A percentile compares a stretch with the other conserved stretches of the same genome.
These are phyloP conservation scores for Cheilosia grossa DNA, from an alignment of 2,888 invertebrate species.

Conservation along the genomic window DNA sequence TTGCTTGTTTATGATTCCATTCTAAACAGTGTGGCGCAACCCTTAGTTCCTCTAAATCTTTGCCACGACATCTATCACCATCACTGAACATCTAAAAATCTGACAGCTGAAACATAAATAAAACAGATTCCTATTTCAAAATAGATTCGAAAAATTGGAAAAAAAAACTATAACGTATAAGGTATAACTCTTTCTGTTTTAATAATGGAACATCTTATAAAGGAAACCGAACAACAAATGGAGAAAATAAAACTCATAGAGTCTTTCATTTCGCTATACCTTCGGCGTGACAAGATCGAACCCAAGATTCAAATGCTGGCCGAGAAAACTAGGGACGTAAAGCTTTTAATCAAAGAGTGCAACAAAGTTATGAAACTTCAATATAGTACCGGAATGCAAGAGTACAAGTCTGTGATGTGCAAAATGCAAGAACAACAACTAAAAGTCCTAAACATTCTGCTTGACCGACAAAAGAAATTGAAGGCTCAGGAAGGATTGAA, in stretches of 20 bases:
- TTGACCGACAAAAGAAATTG: slow-evolving; percentile 10
- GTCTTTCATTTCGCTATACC: slow-evolving; percentile 76
- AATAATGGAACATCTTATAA: slow-evolving; percentile 45
- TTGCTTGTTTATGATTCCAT: too few species aligned
- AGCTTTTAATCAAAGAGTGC: slow-evolving; percentile 68
- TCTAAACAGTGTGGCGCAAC: neutral
- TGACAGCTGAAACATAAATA: slow-evolving; percentile 14
- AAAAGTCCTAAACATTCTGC: slow-evolving; percentile 56
- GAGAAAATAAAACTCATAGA: slow-evolving; percentile 75
- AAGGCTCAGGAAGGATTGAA: neutral
- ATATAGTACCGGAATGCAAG: slow-evolving; percentile 53
- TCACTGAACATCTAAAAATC: neutral
- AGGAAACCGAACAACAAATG: slow-evolving; percentile 21
- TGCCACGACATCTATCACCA: neutral
- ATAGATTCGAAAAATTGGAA: neutral
- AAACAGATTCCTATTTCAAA: slow-evolving; percentile 25
- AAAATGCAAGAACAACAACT: slow-evolving; percentile 76
- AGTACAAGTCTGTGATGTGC: slow-evolving; percentile 74
- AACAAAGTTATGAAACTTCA: slow-evolving; percentile 74
- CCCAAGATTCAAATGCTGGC: slow-evolving; percentile 65
- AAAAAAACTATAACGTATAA: too few species aligned
- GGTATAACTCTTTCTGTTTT: neutral
- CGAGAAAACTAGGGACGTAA: slow-evolving; percentile 62
- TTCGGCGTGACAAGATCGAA: slow-evolving; percentile 75
- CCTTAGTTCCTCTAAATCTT: neutral